phyloP scores from a whole-genome alignment of 1,140 invertebrate species.

The Drosophila watanabei region DNA sequence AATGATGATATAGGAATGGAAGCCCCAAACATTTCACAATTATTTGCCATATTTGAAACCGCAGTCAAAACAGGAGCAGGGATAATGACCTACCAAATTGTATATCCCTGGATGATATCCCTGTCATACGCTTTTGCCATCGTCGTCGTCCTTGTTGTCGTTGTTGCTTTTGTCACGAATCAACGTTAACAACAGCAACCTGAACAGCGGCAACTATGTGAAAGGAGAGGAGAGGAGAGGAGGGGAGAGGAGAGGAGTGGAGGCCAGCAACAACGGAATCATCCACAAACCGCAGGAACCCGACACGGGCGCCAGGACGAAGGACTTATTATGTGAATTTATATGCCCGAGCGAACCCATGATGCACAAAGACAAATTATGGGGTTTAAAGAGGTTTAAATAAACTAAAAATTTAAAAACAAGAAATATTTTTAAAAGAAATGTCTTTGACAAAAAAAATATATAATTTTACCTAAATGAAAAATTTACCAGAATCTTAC shows the following conservation, averaged over 20 bases:
- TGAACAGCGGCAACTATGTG: slow-evolving; percentile 18
- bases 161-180: slow-evolving; percentile 63
- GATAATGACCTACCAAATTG: slow-evolving; percentile 54
- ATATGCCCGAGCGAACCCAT: slow-evolving; percentile 68
- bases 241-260: not conserved
- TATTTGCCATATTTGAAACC: slow-evolving; percentile 81
- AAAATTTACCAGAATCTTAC: not conserved
- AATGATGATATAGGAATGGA: slow-evolving; percentile 28
- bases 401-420: not conserved
- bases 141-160: slow-evolving; percentile 38
- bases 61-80: slow-evolving; percentile 55
- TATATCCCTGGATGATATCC: slow-evolving; percentile 63
- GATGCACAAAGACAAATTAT: not conserved
- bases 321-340: slow-evolving; percentile 80
- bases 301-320: slow-evolving; percentile 46
- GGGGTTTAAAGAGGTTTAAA: not conserved
- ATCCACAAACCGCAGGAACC: slow-evolving; percentile 61
- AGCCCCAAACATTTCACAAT: slow-evolving; percentile 63
- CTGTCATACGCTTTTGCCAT: slow-evolving; percentile 43
- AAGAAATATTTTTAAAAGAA: too few relatives aligned
- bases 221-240: not conserved
- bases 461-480: not conserved
- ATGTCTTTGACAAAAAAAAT: too few relatives aligned
- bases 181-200: slow-evolving; percentile 67
- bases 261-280: slow-evolving; percentile 41